These are phyloP conservation scores for Gobius niger DNA, from an alignment of 2,113 vertebrate species.

Conservation along the genomic window DNA sequence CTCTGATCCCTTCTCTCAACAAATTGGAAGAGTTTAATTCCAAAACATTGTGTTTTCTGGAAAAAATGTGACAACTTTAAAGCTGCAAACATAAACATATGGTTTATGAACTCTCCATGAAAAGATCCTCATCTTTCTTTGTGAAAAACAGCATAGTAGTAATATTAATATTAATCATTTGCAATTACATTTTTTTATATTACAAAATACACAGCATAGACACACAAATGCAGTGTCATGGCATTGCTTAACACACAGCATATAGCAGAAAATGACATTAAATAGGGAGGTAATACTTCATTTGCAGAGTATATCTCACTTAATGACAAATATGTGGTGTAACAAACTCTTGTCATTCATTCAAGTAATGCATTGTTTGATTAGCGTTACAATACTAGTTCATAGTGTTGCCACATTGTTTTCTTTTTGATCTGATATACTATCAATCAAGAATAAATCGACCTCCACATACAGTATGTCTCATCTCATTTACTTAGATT, in stretches of 20 bases:
- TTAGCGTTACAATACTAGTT: neutral
- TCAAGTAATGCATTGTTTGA: no score
- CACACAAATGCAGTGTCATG: no score
- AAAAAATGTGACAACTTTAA: neutral
- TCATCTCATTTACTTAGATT: neutral
- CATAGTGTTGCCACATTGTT: neutral
- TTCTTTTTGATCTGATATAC: neutral
- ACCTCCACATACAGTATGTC: neutral
- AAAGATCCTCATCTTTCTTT: conserved; percentile 8
- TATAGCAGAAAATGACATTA: no score
- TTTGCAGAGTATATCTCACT: no score
- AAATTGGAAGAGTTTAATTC: conserved; percentile 30
- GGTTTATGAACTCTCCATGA: neutral
- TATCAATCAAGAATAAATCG: neutral
- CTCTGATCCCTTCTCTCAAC: conserved; percentile 50
- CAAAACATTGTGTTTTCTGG: conserved; percentile 30
- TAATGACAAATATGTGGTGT: no score
- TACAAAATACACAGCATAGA: no score
- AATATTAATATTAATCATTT: neutral
- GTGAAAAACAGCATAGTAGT: neutral
- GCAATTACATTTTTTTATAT: neutral
- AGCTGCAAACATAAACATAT: neutral
- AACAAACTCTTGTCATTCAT: no score
- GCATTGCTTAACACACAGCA: no score
- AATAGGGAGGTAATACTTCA: no score